Percentiles rank a stretch among this genome's conserved stretches.
Conservation (phyloP, 1,140 invertebrate species). For the Anastrepha obliqua region DNA sequence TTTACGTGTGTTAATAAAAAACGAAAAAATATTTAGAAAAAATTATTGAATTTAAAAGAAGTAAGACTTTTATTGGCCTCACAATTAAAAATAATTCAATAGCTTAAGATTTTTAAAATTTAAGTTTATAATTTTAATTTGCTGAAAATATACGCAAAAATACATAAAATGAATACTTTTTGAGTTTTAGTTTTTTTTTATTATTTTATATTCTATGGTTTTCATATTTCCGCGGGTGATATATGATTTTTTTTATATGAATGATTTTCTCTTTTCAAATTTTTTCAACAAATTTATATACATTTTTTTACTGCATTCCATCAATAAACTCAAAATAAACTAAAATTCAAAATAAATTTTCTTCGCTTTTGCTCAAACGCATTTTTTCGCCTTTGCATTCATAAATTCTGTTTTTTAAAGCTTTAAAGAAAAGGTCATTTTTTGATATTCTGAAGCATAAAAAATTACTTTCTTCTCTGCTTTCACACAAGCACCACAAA, state of each 20-base stretch:
- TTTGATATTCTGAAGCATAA: no score
- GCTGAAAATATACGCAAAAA: background rate
- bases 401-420: no score
- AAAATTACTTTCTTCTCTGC: no score
- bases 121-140: slow-evolving; percentile 37
- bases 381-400: no score
- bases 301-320: no score
- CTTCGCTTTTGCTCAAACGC: no score
- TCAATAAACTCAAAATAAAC: no score
- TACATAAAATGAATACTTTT: background rate
- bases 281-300: no score
- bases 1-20: background rate
- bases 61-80: slow-evolving; percentile 6
- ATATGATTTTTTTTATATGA: no score
- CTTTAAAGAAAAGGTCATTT: no score
- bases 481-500: background rate
- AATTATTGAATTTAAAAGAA: background rate
- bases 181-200: background rate
- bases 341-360: no score
- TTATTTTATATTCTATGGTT: background rate
- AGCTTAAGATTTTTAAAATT: background rate
- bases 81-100: background rate
- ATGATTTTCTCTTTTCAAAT: no score
- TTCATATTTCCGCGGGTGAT: background rate
- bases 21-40: background rate